These are phyloP conservation scores for Brenthis hecate DNA, from an alignment of 2,888 invertebrate species.

Conservation along the genomic window DNA sequence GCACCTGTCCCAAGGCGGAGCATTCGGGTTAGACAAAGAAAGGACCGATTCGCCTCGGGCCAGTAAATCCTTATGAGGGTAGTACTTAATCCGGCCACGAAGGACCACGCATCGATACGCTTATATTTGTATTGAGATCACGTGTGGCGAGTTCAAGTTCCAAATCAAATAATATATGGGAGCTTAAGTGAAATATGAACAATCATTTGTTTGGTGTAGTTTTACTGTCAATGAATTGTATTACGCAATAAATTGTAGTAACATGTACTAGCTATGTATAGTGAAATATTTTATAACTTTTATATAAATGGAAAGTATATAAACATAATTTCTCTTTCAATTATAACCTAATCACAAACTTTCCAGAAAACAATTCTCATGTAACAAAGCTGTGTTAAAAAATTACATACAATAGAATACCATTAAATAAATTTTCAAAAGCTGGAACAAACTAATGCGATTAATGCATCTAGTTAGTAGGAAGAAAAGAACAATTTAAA, in stretches of 20 bases:
- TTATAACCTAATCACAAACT: too few relatives aligned
- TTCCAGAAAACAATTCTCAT: too few relatives aligned
- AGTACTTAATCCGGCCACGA: constrained; percentile 61
- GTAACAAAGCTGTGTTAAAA: too few relatives aligned
- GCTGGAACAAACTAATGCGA: neutral
- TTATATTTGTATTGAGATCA: constrained; percentile 36
- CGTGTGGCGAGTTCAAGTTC: constrained; percentile 38
- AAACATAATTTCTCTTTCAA: too few relatives aligned
- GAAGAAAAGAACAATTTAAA: constrained; percentile 11
- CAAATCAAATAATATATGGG: constrained; percentile 22
- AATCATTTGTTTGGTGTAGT: constrained; percentile 17
- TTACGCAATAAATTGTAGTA: neutral
- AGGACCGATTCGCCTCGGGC: constrained; percentile 66
- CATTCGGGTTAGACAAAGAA: constrained; percentile 66
- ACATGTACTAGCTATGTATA: neutral
- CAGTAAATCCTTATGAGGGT: constrained; percentile 66
- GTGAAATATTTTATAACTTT: neutral
- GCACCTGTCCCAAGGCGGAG: constrained; percentile 72
- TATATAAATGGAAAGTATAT: too few relatives aligned
- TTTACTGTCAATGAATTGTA: constrained; percentile 9
- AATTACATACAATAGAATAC: neutral
- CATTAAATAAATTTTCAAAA: neutral
- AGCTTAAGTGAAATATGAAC: constrained; percentile 14
- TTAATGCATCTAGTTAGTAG: neutral
- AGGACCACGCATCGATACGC: constrained; percentile 71